These are phyloP conservation scores for Amblyopsis rosae DNA, from an alignment of 2,113 vertebrate genomes.

Conservation along the genomic window DNA sequence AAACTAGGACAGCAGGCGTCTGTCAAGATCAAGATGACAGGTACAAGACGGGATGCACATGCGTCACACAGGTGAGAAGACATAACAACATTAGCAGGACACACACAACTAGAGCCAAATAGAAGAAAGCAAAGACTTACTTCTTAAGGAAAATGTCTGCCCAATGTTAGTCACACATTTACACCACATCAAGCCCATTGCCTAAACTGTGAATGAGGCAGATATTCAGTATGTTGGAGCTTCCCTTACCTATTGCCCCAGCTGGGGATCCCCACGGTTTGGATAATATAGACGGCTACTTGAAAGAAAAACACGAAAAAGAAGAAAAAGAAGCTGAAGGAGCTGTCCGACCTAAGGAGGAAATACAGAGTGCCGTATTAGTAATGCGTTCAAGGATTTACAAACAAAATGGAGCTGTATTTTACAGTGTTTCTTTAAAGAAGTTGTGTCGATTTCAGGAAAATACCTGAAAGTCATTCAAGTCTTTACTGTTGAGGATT, in stretches of 20 bases:
- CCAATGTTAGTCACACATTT: slow-evolving; percentile 5
- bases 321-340: slow-evolving; percentile 98
- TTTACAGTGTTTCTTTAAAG: too few relatives aligned
- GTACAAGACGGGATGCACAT: slow-evolving; percentile 35
- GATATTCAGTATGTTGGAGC: neutral
- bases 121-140: slow-evolving; percentile 5
- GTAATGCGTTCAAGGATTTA: neutral
- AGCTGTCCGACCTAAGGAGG: slow-evolving; percentile 92
- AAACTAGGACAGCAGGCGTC: slow-evolving; percentile 61
- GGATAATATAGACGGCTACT: slow-evolving; percentile 91
- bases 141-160: neutral
- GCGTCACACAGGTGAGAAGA: slow-evolving; percentile 8
- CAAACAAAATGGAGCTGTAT: too few relatives aligned
- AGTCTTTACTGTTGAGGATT: neutral
- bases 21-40: slow-evolving; percentile 62
- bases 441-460: neutral
- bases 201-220: neutral
- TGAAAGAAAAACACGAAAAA: slow-evolving; percentile 98
- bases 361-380: slow-evolving; percentile 12
- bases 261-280: slow-evolving; percentile 87
- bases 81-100: slow-evolving; percentile 18
- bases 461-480: neutral
- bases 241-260: slow-evolving; percentile 92
- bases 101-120: slow-evolving; percentile 4
- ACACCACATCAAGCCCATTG: neutral